Evolutionary conservation across 2,113 vertebrate species (phyloP), one percentile per base, ranked within the genome.

Genomic region (Cnemophilus loriae): DNA sequence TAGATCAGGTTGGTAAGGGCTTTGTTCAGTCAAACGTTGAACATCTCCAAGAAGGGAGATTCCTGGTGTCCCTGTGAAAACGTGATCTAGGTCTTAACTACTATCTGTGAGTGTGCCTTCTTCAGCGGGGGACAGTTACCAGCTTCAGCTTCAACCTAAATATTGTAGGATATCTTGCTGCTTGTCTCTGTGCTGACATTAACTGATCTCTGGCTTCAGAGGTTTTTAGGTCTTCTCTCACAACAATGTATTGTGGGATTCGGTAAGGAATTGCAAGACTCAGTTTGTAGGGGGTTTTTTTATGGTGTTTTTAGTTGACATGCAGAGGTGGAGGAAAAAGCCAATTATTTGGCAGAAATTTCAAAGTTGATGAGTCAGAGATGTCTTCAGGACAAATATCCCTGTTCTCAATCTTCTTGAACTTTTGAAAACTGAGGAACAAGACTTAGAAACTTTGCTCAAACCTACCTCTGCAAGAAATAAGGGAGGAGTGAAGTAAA

Each of bases 201-300:
- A 63, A 26, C 33, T 60, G 30, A 7, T 42, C 52, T 79, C 21
- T 79, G 49, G 30, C 64, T 85, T 91, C 53, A 53, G 28, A 46
- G 32, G 9, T 70, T 89, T 81, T 55, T 42, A 68, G 26, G 20
- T 86, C 42, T 83, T 32, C n/a, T 57, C 46, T 83, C 52, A 35
- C 6, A 71, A 35, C 26, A 61, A 3, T 67, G 53, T 73, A 11
- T 47, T 84, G 10, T 71, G 26, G 35, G 24, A 42, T 39, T 81
- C 6, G 13, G 33, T 39, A 74, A 85, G 55, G 22, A 76, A 69
- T 55, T 84, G 18, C 30, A 74, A 79, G 53, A 52, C 30, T 55
- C 18, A 19, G 2, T 11, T n/a, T 52, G 15, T 0, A 0, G 27
- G 27, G 2, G 2, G 0, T 9, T 20, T 65, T 16, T 22, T 59